These are phyloP conservation scores for Nanorana parkeri DNA, from an alignment of 2,113 vertebrate genomes.

Conservation along the genomic window DNA sequence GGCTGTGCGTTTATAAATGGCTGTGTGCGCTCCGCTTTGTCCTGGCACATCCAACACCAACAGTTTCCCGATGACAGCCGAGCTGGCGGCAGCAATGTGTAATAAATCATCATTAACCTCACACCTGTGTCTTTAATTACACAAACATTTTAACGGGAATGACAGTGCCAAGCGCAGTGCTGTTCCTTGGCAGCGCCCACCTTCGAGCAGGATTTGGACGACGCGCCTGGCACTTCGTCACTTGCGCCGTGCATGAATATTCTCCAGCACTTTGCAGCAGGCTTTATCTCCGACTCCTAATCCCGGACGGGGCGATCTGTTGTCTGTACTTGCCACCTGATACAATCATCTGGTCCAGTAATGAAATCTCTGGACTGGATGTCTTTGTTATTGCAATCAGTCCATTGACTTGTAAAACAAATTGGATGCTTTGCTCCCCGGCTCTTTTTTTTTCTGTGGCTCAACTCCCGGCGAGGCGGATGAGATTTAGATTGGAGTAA, in stretches of 20 bases:
- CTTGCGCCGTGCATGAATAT: background rate
- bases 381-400: slow-evolving; percentile 9
- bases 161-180: background rate
- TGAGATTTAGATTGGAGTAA: background rate
- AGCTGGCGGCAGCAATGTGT: too few species aligned
- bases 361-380: background rate
- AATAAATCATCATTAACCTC: background rate
- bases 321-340: slow-evolving; percentile 1
- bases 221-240: background rate
- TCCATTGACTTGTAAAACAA: slow-evolving; percentile 28
- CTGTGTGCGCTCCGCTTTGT: too few species aligned
- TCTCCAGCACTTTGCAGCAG: background rate
- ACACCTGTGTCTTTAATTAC: slow-evolving; percentile 19
- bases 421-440: slow-evolving; percentile 4
- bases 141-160: background rate
- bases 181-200: background rate
- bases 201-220: background rate
- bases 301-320: background rate
- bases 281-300: background rate
- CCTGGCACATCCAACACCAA: too few species aligned
- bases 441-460: background rate
- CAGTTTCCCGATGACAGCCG: too few species aligned
- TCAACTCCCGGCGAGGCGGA: slow-evolving; percentile 9
- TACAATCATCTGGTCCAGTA: background rate
- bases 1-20: too few species aligned